A percentile compares a stretch with the other conserved stretches of the same genome.
These are phyloP conservation scores for Papilio glaucus DNA, from an alignment of 1,140 invertebrate genomes.

Conservation along the genomic window DNA sequence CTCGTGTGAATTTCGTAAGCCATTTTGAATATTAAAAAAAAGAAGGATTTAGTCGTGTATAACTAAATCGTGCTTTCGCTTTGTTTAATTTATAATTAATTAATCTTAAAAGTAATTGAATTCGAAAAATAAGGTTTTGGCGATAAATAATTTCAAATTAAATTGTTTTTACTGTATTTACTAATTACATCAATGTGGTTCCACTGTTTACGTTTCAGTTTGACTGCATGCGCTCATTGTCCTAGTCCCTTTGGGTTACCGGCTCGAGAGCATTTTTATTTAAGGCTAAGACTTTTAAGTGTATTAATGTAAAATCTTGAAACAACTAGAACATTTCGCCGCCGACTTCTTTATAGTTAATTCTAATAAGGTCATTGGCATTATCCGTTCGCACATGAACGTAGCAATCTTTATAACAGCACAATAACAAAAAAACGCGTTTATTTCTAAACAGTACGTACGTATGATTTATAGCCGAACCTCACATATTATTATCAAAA, in stretches of 20 bases:
- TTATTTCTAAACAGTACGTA: conserved; percentile 28
- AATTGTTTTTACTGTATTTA: too few species aligned
- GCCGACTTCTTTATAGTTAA: not conserved
- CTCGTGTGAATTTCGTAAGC: conserved; percentile 63
- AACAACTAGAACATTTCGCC: not conserved
- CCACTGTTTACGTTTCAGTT: too few species aligned
- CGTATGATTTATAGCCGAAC: conserved; percentile 30
- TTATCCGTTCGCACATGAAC: conserved; percentile 6
- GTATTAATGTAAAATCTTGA: not conserved
- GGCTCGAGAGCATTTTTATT: too few species aligned
- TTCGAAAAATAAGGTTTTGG: not conserved
- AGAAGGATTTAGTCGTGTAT: not conserved
- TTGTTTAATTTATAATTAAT: not conserved
- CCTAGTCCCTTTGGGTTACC: too few species aligned
- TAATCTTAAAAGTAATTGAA: not conserved
- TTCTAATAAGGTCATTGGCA: conserved; percentile 10
- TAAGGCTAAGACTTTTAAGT: not conserved
- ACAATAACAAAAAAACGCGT: conserved; percentile 20
- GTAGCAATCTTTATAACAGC: conserved; percentile 15
- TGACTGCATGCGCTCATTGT: too few species aligned
- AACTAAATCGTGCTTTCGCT: not conserved
- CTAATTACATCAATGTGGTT: too few species aligned
- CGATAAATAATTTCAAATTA: too few species aligned
- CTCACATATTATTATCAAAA: conserved; percentile 55
- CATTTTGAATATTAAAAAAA: conserved; percentile 61